Conservation (phyloP, 1,140 invertebrate genomes). For the Solenopsis fugax region DNA sequence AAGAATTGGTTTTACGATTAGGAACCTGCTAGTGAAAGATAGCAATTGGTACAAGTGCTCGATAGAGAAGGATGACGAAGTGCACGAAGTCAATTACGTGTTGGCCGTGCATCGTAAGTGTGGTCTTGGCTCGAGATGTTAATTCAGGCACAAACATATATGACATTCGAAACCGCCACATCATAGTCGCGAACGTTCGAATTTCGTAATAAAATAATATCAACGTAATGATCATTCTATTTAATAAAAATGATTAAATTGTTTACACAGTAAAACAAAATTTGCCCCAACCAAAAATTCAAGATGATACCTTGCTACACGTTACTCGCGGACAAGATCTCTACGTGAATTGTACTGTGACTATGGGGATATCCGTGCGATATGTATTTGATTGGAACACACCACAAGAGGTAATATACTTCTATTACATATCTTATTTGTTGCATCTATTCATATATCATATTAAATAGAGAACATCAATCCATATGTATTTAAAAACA, state of each 20-base stretch:
- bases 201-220: not conserved
- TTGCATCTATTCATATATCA: too few species aligned
- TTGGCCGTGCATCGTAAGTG: slow-evolving; percentile 85
- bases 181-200: not conserved
- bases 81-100: slow-evolving; percentile 76
- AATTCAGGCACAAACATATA: slow-evolving; percentile 71
- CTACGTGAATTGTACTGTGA: slow-evolving; percentile 74
- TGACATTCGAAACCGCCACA: not conserved
- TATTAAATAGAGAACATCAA: too few species aligned
- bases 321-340: slow-evolving; percentile 77
- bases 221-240: not conserved
- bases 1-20: slow-evolving; percentile 88
- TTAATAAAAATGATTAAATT: slow-evolving; percentile 41
- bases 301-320: slow-evolving; percentile 68
- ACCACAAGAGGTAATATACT: slow-evolving; percentile 68
- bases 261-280: slow-evolving; percentile 52
- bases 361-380: slow-evolving; percentile 49
- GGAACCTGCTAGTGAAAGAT: slow-evolving; percentile 84
- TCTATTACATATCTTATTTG: too few species aligned
- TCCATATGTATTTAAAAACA: too few species aligned
- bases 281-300: slow-evolving; percentile 74
- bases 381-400: slow-evolving; percentile 76
- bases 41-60: slow-evolving; percentile 84
- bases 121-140: slow-evolving; percentile 71
- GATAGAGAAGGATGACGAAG: slow-evolving; percentile 78